Base-by-base conservation (phyloP, 2,797 vertebrate species). In the Platyrinchus mystaceus region DNA sequence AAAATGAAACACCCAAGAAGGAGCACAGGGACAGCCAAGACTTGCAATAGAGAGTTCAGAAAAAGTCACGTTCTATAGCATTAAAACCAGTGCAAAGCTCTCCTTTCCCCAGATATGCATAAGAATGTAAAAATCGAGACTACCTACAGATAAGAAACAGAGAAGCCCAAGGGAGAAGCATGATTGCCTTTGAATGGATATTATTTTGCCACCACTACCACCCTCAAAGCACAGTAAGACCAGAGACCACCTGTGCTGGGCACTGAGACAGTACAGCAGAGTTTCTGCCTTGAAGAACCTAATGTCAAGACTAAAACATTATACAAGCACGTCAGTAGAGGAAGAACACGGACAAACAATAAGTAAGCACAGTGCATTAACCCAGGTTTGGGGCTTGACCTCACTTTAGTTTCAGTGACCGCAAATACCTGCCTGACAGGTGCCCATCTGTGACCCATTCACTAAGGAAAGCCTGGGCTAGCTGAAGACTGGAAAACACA, bases 141-240 rank as follows among this genome's bases (percentile, higher is more conserved):
- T 46, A 53, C 9, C 26, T 3, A 17, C 0, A 1, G 2, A 0
- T 18, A 68, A 67, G 74, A 55, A 37, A 41, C 6, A 60, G 47
- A 74, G 22, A 70, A 11, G 7, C 28, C 11, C 52, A 34, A 53
- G 23, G 37, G 11, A 74, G 37, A 77, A 70, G 28, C 9, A 36
- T 50, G 41, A 41, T 3, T 56, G 27, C 28, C 17, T 39, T 73
- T 37, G 32, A 84, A 37, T 12, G 37, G 62, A 43, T 46, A 70
- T 43, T 74, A 44, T 69, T 89, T 66, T 77, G 34, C 60, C 49
- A 55, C 14, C 22, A 12, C 28, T 55, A 81, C 27, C 64, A 89
- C 9, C 2, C 9, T 24, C 13, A 46, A 79, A 60, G 56, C 50
- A 76, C 56, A 55, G 1, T 14, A 75, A 64, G 46, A 50, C 8